Percentiles rank a stretch among this genome's conserved stretches.
Evolutionary conservation across 92 coral and sea anemone genomes (phyloP).

Genomic region (Palythoa grandis): DNA sequence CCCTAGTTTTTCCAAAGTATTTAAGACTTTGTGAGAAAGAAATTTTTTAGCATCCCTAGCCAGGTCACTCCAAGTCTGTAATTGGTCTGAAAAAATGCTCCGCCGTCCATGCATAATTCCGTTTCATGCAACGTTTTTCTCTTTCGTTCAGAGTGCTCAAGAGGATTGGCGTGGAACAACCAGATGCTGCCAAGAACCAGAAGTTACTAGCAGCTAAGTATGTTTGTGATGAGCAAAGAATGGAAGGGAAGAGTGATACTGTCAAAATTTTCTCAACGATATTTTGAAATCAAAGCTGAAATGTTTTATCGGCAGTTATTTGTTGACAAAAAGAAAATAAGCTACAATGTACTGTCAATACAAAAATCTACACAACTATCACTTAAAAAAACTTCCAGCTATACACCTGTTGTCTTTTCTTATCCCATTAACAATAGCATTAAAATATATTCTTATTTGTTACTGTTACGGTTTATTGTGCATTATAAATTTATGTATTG

Average conservation of each 20-base stretch:
- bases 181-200: conserved; percentile 87
- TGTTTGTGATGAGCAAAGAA: conserved; percentile 28
- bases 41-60: no score
- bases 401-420: neutral
- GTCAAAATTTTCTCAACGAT: neutral
- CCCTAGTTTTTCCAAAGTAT: no score
- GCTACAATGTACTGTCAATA: no score
- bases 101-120: neutral
- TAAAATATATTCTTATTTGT: neutral
- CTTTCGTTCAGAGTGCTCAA: conserved; percentile 75
- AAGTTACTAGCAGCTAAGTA: conserved; percentile 94
- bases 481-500: neutral
- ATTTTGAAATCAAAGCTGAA: neutral
- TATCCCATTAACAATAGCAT: neutral
- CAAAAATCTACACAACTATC: no score
- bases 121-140: neutral
- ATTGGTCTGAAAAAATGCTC: neutral
- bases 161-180: conserved; percentile 95
- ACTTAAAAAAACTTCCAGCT: neutral
- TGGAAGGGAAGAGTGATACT: neutral
- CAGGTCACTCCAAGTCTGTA: no score
- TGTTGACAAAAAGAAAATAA: no score
- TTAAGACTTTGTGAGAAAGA: neutral
- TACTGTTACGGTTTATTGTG: neutral
- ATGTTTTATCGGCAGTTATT: no score